These are phyloP conservation scores for Manacus vitellinus DNA, from an alignment of 2,113 vertebrate species.

Conservation along the genomic window DNA sequence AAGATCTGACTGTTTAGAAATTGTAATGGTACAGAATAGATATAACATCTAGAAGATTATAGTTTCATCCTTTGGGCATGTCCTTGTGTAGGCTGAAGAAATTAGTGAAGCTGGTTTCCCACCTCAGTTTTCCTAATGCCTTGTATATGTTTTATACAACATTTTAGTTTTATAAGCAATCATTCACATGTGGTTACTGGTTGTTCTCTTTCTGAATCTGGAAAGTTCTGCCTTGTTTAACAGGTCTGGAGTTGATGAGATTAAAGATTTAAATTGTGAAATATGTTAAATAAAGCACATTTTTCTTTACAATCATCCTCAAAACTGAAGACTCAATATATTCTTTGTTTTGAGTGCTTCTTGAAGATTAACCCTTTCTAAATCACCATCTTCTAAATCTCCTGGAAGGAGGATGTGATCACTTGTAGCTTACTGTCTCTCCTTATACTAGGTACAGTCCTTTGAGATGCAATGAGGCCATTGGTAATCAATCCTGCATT, in stretches of 20 bases:
- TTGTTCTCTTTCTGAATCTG: neutral
- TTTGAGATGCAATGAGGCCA: neutral
- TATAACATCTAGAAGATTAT: neutral
- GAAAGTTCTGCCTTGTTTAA: neutral
- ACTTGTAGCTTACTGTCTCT: neutral
- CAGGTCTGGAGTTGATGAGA: neutral
- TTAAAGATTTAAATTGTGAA: neutral
- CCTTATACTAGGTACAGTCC: neutral
- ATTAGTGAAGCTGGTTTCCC: neutral
- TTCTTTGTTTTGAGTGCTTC: neutral
- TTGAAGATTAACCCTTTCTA: neutral
- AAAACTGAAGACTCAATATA: neutral
- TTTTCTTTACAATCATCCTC: neutral
- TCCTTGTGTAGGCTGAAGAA: neutral
- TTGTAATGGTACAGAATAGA: neutral
- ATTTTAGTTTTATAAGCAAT: neutral
- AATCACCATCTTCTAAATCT: neutral
- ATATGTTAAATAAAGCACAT: neutral
- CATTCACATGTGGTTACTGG: neutral
- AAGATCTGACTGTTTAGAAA: neutral
- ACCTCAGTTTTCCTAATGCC: neutral
- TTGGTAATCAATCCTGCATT: neutral
- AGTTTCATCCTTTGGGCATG: neutral
- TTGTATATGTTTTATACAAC: neutral
- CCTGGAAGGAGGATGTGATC: neutral